Evolutionary conservation across 2,797 vertebrate genomes (phyloP), one percentile per base, ranked within the genome.

Genomic region (Danio tinwini): DNA sequence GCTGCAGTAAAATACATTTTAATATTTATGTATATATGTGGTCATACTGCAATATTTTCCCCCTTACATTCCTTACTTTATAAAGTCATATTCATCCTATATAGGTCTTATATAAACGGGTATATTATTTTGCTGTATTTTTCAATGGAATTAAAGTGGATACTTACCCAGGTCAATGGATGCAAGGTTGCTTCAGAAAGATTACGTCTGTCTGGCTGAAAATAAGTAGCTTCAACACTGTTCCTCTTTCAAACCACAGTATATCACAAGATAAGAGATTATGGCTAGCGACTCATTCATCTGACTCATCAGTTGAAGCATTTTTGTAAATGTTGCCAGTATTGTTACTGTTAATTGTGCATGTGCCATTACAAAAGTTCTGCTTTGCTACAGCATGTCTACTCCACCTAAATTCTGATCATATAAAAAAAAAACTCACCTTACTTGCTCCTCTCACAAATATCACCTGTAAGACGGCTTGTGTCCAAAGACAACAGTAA

Each of bases 61-160:
- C 10, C 10, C 49, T 10, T 40, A 8, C 11, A 0, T 19, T 61
- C 3, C 16, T 4, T 9, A 4, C 14, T 62, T 62, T 62, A 7
- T n/a, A 39, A 59, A 69, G 17, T 39, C 5, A 17, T 29, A 29
- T 17, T 65, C 42, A 65, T 42, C 10, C 17, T 16, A 40, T 13
- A 14, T 74, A 21, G 16, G 12, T 21, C 44, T 13, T 17, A 11
- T 56, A 4, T 59, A 59, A 12, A 37, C 11, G 17, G 14, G 12
- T 39, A 16, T 16, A 52, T 39, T n/a, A 8, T 4, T 14, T 39
- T 52, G 47, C 9, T 52, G 21, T 39, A 14, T 52, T 47, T 56
- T 74, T 74, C 55, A 49, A n/a, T 73, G 6, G 19, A 61, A 56
- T 56, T 40, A 42, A 19, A 75, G n/a, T 19, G 13, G 37, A n/a